phyloP scores from a whole-genome alignment of 1,140 invertebrate genomes.

The Spodoptera frugiperda region DNA sequence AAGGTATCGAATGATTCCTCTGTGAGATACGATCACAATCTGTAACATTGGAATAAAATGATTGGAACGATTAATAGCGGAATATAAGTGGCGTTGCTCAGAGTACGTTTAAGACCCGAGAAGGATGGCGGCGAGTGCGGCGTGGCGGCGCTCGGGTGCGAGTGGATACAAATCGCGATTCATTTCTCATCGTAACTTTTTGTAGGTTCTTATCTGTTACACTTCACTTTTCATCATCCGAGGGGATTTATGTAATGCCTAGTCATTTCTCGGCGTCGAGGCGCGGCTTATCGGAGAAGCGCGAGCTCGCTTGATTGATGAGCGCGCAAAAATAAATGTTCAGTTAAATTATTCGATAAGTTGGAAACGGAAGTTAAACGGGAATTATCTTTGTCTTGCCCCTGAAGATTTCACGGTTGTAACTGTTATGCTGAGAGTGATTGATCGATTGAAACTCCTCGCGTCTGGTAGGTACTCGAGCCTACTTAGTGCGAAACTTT shows the following conservation, averaged over 20 bases:
- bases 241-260: conserved; percentile 87
- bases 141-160: conserved; percentile 53
- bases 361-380: conserved; percentile 87
- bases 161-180: conserved; percentile 86
- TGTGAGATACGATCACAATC: too few species aligned
- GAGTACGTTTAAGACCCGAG: too few species aligned
- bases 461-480: conserved; percentile 17
- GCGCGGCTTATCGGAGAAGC: conserved; percentile 82
- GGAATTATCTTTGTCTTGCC: conserved; percentile 86
- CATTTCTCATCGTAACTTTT: conserved; percentile 88
- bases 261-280: conserved; percentile 87
- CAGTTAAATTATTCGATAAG: conserved; percentile 88
- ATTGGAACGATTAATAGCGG: too few species aligned
- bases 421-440: conserved; percentile 81
- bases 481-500: conserved; percentile 36
- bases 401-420: conserved; percentile 83
- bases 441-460: conserved; percentile 71
- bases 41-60: too few species aligned
- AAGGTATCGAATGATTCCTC: too few species aligned
- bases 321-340: conserved; percentile 87
- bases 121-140: neutral
- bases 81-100: too few species aligned
- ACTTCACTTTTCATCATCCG: conserved; percentile 88
- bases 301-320: conserved; percentile 86
- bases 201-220: conserved; percentile 87